Conservation (phyloP, 2,888 invertebrate genomes). For the Eupeodes latifasciatus region DNA sequence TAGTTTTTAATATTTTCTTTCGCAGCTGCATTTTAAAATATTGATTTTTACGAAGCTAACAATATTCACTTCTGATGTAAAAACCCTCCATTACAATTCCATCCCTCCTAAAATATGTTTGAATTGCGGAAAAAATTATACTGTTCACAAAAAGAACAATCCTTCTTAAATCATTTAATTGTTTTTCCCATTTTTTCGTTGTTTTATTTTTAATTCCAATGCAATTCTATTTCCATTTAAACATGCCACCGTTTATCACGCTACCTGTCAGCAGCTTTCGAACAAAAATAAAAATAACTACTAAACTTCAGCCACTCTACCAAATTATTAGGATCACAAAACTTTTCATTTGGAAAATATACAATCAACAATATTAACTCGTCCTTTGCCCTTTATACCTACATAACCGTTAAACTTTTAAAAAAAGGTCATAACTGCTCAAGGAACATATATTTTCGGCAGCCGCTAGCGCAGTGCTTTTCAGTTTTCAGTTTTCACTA, state of each 20-base stretch:
- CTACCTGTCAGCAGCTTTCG: conserved; percentile 48
- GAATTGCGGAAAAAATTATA: background rate
- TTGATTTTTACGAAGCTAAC: no score
- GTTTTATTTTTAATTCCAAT: background rate
- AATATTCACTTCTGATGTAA: no score
- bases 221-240: conserved; percentile 45
- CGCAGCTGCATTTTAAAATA: no score
- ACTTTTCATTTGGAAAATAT: conserved; percentile 44
- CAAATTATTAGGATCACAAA: background rate
- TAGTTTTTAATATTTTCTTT: no score
- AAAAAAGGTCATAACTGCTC: conserved; percentile 57
- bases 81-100: no score
- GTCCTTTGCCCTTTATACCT: conserved; percentile 5
- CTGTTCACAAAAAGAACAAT: background rate
- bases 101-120: background rate
- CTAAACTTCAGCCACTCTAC: conserved; percentile 13
- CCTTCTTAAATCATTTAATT: conserved; percentile 16
- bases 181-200: background rate
- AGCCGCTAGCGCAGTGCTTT: conserved; percentile 11
- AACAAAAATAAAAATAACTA: conserved; percentile 6
- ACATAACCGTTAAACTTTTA: conserved; percentile 37
- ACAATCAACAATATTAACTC: conserved; percentile 28
- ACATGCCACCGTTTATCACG: conserved; percentile 66
- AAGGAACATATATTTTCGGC: conserved; percentile 65
- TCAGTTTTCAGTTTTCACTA: conserved; percentile 23